These are phyloP conservation scores for Tenodera sinensis DNA, from an alignment of 2,888 invertebrate genomes.

Conservation along the genomic window DNA sequence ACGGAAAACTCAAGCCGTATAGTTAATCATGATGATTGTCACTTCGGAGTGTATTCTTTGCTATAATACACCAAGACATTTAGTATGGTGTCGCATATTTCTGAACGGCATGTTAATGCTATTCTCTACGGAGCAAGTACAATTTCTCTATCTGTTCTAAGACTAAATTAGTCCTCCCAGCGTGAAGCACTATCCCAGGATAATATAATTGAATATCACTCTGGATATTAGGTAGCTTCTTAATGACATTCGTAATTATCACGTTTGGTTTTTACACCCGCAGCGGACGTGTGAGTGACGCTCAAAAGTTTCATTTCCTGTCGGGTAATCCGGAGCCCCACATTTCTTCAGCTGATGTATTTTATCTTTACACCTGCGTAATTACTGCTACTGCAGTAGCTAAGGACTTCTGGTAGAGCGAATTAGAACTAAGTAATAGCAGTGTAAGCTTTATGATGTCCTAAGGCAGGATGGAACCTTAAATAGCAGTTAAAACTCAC, in stretches of 20 bases:
- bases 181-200: not conserved
- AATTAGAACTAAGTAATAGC: too few relatives aligned
- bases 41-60: too few relatives aligned
- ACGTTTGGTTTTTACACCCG: conserved; percentile 32
- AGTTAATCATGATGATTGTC: too few relatives aligned
- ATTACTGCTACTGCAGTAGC: not conserved
- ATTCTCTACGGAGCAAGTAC: not conserved
- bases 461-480: too few relatives aligned
- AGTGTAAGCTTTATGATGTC: too few relatives aligned
- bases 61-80: too few relatives aligned
- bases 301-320: not conserved
- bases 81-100: too few relatives aligned
- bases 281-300: too few relatives aligned
- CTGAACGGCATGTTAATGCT: not conserved
- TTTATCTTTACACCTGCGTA: not conserved
- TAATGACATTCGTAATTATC: conserved; percentile 35
- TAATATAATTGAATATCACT: not conserved
- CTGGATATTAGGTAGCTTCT: conserved; percentile 17
- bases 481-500: too few relatives aligned
- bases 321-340: not conserved
- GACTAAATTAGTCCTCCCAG: not conserved
- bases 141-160: not conserved
- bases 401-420: not conserved
- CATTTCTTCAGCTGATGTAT: not conserved
- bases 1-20: too few relatives aligned